Evolutionary conservation across 2,113 vertebrate species (phyloP).

Genomic region (Leucosticte australis): DNA sequence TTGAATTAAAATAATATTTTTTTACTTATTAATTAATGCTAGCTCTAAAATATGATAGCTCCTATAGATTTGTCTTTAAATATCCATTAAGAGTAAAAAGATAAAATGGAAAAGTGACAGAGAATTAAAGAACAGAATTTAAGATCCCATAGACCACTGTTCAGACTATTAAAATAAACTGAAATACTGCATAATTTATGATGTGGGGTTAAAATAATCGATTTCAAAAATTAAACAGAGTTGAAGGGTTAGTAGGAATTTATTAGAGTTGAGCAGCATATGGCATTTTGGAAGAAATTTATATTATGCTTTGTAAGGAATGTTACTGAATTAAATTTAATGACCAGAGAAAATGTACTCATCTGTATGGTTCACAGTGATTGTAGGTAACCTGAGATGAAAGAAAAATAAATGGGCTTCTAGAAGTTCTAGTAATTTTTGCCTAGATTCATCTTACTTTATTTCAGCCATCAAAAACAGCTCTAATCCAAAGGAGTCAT

Average conservation of each 20-base stretch:
- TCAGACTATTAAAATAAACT: constrained; percentile 13
- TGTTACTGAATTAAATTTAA: constrained; percentile 31
- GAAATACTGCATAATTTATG: constrained; percentile 27
- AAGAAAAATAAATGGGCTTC: constrained; percentile 35
- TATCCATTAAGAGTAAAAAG: background rate
- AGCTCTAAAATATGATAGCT: background rate
- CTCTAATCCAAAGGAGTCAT: background rate
- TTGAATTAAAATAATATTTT: background rate
- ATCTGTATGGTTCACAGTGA: background rate
- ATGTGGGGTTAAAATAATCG: constrained; percentile 1
- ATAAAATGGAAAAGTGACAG: background rate
- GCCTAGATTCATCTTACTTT: background rate
- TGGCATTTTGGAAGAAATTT: constrained; percentile 3
- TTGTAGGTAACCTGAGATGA: background rate
- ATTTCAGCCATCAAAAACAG: background rate
- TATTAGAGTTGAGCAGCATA: constrained; percentile 4
- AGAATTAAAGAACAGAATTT: background rate
- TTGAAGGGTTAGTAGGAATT: background rate
- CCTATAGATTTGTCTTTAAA: constrained; percentile 11
- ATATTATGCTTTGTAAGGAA: background rate
- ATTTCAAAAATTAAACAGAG: constrained; percentile 29
- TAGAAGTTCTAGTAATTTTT: background rate
- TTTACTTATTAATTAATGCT: background rate
- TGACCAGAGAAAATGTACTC: background rate
- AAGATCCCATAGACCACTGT: background rate